Percentiles rank a stretch among this genome's conserved stretches.
Conservation (phyloP, 2,113 vertebrate genomes). For the Dasyornis broadbenti region DNA sequence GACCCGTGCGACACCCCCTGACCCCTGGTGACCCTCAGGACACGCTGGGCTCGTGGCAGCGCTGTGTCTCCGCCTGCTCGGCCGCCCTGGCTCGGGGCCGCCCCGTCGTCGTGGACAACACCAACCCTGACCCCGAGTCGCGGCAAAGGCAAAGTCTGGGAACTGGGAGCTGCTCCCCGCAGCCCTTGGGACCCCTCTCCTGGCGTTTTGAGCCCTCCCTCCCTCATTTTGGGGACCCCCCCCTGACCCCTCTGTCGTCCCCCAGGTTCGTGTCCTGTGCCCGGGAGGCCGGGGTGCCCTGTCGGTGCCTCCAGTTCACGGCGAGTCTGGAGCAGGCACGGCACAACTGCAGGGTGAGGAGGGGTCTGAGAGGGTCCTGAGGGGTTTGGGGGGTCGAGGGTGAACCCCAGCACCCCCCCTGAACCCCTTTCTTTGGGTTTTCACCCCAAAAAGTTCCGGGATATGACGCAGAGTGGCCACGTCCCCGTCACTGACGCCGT, state of each 20-base stretch:
- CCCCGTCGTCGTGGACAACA: not conserved
- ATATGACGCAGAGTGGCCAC: not conserved
- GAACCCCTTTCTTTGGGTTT: not conserved
- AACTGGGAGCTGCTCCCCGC: not conserved
- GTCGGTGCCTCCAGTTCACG: not conserved
- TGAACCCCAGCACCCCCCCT: not conserved
- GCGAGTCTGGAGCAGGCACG: not conserved
- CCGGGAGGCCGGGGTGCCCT: not conserved
- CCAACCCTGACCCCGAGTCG: not conserved
- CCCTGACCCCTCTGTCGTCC: not conserved
- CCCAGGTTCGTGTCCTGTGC: not conserved
- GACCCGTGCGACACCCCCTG: not conserved
- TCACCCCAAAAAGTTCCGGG: not conserved
- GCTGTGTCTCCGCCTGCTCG: not conserved
- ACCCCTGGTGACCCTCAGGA: not conserved
- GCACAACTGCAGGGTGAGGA: not conserved
- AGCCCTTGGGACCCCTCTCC: rapidly evolving
- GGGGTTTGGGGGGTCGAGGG: not conserved
- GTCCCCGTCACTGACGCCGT: not conserved
- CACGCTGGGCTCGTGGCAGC: not conserved
- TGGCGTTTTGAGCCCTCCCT: not conserved
- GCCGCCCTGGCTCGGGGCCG: not conserved
- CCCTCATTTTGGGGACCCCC: not conserved
- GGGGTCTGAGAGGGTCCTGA: not conserved
- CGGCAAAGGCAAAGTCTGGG: not conserved